Evolutionary conservation across 2,113 vertebrate genomes (phyloP).

Genomic region (Ranitomeya imitator): DNA sequence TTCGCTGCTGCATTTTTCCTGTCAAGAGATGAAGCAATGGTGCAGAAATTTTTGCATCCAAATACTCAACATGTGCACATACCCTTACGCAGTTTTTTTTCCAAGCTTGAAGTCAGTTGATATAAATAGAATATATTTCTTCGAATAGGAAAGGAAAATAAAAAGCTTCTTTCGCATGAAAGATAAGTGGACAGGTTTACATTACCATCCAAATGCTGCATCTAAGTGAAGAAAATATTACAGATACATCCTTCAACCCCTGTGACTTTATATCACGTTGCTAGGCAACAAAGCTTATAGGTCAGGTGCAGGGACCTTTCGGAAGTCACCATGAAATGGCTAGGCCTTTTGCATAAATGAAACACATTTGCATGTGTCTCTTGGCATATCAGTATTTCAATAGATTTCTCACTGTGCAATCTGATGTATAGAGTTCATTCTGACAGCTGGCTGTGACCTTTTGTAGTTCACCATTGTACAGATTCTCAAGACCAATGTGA

Average conservation of each 20-base stretch:
- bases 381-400: slow-evolving; percentile 70
- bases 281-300: slow-evolving; percentile 85
- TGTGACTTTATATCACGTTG: slow-evolving; percentile 81
- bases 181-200: slow-evolving; percentile 70
- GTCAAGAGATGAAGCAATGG: no score
- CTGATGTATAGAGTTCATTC: slow-evolving; percentile 57
- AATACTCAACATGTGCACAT: no score
- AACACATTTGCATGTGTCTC: slow-evolving; percentile 71
- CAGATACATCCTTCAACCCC: slow-evolving; percentile 74
- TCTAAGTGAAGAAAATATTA: slow-evolving; percentile 67
- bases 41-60: no score
- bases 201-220: slow-evolving; percentile 75
- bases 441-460: slow-evolving; percentile 57
- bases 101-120: not conserved
- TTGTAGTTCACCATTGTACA: slow-evolving; percentile 48
- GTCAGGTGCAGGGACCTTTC: slow-evolving; percentile 81
- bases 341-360: slow-evolving; percentile 77
- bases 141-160: not conserved
- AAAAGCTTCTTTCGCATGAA: slow-evolving; percentile 36
- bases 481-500: slow-evolving; percentile 44
- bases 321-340: slow-evolving; percentile 80
- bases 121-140: not conserved
- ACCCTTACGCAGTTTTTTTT: not conserved
- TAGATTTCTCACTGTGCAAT: slow-evolving; percentile 60
- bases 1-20: no score